These are phyloP conservation scores for Dreissena polymorpha DNA, from an alignment of 1,140 invertebrate genomes.

Conservation along the genomic window DNA sequence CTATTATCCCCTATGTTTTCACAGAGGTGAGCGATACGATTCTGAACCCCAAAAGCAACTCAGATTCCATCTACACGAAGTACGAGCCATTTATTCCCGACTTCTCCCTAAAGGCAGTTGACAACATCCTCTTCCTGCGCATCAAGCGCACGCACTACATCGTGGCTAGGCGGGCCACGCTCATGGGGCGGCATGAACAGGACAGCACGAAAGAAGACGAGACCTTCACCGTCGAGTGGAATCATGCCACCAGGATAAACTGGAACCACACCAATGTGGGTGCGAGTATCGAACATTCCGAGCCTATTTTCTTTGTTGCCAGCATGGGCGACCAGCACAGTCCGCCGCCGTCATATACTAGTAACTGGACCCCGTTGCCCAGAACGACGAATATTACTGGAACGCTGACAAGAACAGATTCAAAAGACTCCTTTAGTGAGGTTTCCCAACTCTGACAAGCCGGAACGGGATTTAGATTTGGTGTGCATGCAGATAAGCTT, in stretches of 20 bases:
- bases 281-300: not conserved
- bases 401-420: slow-evolving; percentile 35
- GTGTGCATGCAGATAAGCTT: no score
- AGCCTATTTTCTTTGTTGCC: not conserved
- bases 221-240: slow-evolving; percentile 71
- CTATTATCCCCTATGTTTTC: no score
- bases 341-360: slow-evolving; percentile 8
- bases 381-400: slow-evolving; percentile 20
- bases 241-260: slow-evolving; percentile 49
- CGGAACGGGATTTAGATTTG: not conserved
- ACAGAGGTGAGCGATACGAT: slow-evolving; percentile 57
- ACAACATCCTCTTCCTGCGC: no score
- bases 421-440: slow-evolving; percentile 52
- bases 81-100: slow-evolving; percentile 90
- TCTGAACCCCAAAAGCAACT: slow-evolving; percentile 53
- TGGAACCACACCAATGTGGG: slow-evolving; percentile 27
- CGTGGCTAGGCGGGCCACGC: slow-evolving; percentile 92
- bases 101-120: slow-evolving; percentile 92
- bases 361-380: slow-evolving; percentile 12
- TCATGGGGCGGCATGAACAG: slow-evolving; percentile 73
- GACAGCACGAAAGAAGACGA: slow-evolving; percentile 63
- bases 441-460: slow-evolving; percentile 26
- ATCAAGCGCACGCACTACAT: slow-evolving; percentile 90
- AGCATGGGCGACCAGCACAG: no score
- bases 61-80: slow-evolving; percentile 63